These are phyloP conservation scores for Lucilia sericata DNA, from an alignment of 1,140 invertebrate species.

Conservation along the genomic window DNA sequence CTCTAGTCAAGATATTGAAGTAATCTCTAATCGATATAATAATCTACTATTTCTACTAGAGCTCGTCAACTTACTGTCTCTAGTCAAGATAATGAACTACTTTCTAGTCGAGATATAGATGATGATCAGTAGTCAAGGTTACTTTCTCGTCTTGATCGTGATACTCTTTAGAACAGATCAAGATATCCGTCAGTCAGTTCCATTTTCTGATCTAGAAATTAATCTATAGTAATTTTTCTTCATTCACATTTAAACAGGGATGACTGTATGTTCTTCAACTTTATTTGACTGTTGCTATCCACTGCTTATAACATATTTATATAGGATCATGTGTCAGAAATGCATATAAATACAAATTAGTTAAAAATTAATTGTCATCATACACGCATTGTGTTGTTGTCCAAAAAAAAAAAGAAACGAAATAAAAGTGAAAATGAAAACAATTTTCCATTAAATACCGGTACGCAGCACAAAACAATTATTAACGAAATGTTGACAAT, in stretches of 20 bases:
- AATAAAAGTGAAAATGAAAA: background rate
- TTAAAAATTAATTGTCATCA: conserved; percentile 67
- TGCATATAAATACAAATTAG: conserved; percentile 54
- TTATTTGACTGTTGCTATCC: background rate
- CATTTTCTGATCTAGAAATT: background rate
- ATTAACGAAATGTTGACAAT: conserved; percentile 8
- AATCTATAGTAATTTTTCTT: background rate
- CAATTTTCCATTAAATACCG: conserved; percentile 32
- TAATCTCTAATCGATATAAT: too few species aligned
- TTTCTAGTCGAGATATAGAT: too few species aligned
- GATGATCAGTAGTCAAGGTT: too few species aligned
- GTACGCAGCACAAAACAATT: conserved; percentile 13
- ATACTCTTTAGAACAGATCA: too few species aligned
- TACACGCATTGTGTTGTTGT: conserved; percentile 57
- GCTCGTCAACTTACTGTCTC: too few species aligned
- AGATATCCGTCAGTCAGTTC: too few species aligned
- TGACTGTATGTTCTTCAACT: background rate
- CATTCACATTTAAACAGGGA: background rate
- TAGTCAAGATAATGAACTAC: too few species aligned
- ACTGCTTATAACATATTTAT: background rate
- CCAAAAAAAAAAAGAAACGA: background rate
- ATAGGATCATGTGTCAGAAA: conserved; percentile 35
- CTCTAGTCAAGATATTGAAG: too few species aligned
- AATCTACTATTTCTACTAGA: too few species aligned
- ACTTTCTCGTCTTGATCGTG: too few species aligned